phyloP scores from a whole-genome alignment of 92 coral and sea anemone genomes.

The Virgularia gustaviana region DNA sequence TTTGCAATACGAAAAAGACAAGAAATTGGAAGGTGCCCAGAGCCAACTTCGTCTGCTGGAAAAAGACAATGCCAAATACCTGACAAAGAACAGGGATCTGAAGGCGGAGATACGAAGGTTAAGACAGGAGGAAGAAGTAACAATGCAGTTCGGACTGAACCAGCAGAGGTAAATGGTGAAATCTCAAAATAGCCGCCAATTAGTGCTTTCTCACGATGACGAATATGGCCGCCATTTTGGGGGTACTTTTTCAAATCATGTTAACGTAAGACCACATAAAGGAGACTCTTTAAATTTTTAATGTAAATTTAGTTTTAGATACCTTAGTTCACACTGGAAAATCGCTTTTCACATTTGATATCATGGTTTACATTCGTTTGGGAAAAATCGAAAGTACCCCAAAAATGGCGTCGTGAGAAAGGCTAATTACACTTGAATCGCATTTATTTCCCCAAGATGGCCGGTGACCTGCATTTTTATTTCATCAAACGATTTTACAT shows the following conservation, averaged over 20 bases:
- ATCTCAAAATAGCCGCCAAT: not conserved
- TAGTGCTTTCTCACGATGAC: not conserved
- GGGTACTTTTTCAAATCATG: no score
- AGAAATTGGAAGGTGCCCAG: constrained; percentile 21
- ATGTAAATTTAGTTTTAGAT: no score
- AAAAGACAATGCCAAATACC: constrained; percentile 4
- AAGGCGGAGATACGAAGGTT: constrained; percentile 13
- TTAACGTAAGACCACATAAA: no score
- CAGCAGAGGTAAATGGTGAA: not conserved
- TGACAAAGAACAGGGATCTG: constrained; percentile 5
- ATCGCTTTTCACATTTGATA: no score
- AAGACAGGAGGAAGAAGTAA: constrained; percentile 19
- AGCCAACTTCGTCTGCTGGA: constrained; percentile 6
- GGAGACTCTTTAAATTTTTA: no score
- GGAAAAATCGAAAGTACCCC: no score
- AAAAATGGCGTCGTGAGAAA: no score
- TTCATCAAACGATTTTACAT: not conserved
- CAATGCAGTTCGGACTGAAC: not conserved
- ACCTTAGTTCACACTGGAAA: no score
- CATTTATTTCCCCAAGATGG: no score
- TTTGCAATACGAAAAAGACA: not conserved
- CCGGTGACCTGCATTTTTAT: not conserved
- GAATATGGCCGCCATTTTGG: no score
- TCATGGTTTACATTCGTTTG: no score
- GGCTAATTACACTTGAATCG: no score